Percentiles rank a stretch among this genome's conserved stretches.
phyloP scores from a whole-genome alignment of 2,888 invertebrate species.

The Machimus atricapillus region DNA sequence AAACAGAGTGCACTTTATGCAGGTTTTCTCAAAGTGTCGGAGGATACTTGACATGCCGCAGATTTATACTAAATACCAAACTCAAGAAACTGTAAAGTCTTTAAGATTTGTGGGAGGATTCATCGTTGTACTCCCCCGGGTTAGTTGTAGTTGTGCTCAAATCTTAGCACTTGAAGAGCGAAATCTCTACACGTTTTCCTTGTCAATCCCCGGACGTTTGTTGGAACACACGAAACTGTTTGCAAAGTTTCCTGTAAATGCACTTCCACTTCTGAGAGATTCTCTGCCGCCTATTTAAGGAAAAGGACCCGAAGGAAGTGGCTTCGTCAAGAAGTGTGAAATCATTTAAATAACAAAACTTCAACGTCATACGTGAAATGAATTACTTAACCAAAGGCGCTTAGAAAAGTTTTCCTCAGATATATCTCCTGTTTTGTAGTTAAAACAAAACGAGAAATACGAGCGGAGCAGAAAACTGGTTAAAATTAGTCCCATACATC shows the following conservation, averaged over 20 bases:
- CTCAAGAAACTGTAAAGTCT: not conserved
- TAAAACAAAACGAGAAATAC: not conserved
- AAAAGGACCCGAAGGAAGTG: not conserved
- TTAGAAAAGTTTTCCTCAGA: not conserved
- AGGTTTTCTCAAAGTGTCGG: not conserved
- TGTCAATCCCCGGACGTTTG: not conserved
- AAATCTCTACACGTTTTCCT: not conserved
- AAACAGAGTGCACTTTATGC: not conserved
- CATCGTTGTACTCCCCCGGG: not conserved
- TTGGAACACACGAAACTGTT: slow-evolving; percentile 26
- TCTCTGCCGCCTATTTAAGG: not conserved
- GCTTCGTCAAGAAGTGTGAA: slow-evolving; percentile 31
- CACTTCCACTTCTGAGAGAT: not conserved
- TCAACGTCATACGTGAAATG: slow-evolving; percentile 18
- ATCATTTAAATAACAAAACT: slow-evolving; percentile 39
- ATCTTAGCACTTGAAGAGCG: not conserved
- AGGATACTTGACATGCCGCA: slow-evolving; percentile 22
- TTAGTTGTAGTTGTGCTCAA: not conserved
- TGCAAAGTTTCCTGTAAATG: slow-evolving; percentile 20
- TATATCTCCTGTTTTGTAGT: not conserved
- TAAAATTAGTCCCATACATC: not conserved
- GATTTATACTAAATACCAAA: slow-evolving; percentile 1
- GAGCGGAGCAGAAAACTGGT: not conserved
- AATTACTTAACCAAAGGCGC: slow-evolving; percentile 25
- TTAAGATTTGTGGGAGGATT: slow-evolving; percentile 2